A percentile compares a stretch with the other conserved stretches of the same genome.
Conservation (phyloP, 2,797 vertebrate genomes). For the Enteromius argenteus region DNA sequence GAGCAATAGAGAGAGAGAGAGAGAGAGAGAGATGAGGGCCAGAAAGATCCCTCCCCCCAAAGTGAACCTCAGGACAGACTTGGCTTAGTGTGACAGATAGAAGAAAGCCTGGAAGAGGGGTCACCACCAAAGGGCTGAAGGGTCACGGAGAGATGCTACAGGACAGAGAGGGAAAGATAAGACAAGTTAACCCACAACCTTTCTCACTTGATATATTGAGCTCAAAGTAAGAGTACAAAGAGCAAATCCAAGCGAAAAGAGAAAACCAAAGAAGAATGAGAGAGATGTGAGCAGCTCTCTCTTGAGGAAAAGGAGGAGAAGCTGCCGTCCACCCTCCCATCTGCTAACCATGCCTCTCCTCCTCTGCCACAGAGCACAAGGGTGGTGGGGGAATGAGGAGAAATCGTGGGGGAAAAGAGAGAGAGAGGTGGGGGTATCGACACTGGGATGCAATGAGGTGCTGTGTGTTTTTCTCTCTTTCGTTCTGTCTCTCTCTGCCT, state of each 20-base stretch:
- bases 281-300: conserved; percentile 76
- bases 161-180: conserved; percentile 37
- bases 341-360: conserved; percentile 75
- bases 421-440: conserved; percentile 71
- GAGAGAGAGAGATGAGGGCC: conserved; percentile 46
- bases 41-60: conserved; percentile 47
- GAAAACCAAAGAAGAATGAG: not conserved
- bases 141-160: conserved; percentile 43
- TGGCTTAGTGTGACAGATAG: conserved; percentile 47
- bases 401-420: conserved; percentile 71
- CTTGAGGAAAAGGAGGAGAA: conserved; percentile 75
- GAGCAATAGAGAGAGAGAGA: conserved; percentile 17
- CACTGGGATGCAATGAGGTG: conserved; percentile 80
- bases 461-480: conserved; percentile 42
- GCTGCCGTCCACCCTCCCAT: conserved; percentile 80
- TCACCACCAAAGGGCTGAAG: conserved; percentile 34
- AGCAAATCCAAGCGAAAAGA: conserved; percentile 70
- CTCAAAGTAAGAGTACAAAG: conserved; percentile 67
- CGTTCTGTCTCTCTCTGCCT: conserved; percentile 55
- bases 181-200: conserved; percentile 38
- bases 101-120: conserved; percentile 40
- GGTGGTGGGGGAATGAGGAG: conserved; percentile 49
- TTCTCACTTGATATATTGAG: conserved; percentile 1
- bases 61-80: conserved; percentile 21
- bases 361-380: conserved; percentile 68